Base-by-base conservation (phyloP, 2,888 invertebrate species). In the Elmis aenea region DNA sequence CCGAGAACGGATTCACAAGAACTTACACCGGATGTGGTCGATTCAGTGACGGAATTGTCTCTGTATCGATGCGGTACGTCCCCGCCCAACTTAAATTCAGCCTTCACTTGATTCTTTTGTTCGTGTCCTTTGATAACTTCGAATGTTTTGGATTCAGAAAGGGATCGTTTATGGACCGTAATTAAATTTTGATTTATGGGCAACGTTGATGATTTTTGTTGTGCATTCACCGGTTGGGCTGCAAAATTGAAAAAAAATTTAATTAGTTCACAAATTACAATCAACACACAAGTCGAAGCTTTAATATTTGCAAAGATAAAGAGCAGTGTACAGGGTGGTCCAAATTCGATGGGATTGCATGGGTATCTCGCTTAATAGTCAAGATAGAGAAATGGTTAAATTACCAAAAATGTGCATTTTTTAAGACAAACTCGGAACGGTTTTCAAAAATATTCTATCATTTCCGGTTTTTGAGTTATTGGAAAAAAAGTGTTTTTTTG, bases 11-110 rank as follows among this genome's bases (percentile, higher is more conserved):
- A 87, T 63, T 88, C 88, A 54, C 81, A 83, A 36, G 87, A 88
- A 66, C 86, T 85, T 12, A 88, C 81, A 23, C 87, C 88, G 43
- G 86, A 87, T 0, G 85, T 86, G 38, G 83, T 84, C 1, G 86
- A 86, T 59, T 87, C 87, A n/a, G 81, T 80, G 54, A 76, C 71
- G 1, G 74, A 74, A 60, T 72, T 74, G 46, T 74, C 72, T n/a
- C 76, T 65, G 62, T 76, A 60, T 58, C 75, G 48, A 69, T 73
- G 58, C 59, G 68, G 64, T 62, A 67, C 50, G 12, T 50, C 51
- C 33, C 38, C 24, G 12, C 35, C 33, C 13, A 45, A 5, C 26
- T 40, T 46, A 28, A 45, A 48, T 32, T 44, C 46, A 9, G 34
- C 45, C 13, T 43, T 49, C 10, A 46, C 48, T 22, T 39, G 38